Evolutionary conservation across 2,888 invertebrate genomes (phyloP).

Genomic region (Polydrusus cervinus): DNA sequence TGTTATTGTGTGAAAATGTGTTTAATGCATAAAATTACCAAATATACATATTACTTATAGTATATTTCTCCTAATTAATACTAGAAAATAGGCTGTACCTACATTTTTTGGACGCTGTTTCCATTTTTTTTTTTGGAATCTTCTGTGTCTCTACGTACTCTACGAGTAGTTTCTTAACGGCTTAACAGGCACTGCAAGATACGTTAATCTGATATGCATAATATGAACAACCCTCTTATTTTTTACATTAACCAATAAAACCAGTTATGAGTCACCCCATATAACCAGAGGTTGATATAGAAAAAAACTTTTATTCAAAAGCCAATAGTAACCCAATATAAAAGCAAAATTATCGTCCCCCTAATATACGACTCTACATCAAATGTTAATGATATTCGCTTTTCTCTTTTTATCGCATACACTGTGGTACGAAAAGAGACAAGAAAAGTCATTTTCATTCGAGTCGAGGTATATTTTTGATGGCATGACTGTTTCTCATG

Average conservation of each 20-base stretch:
- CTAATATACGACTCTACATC: conserved; percentile 22
- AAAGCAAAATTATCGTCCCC: conserved; percentile 51
- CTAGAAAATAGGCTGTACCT: too few species aligned
- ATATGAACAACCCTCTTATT: conserved; percentile 34
- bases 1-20: too few species aligned
- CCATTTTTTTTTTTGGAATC: too few species aligned
- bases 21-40: too few species aligned
- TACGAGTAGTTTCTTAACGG: too few species aligned
- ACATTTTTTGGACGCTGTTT: too few species aligned
- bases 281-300: conserved; percentile 38
- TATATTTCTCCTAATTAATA: too few species aligned
- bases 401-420: not conserved
- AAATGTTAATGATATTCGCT: conserved; percentile 20
- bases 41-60: too few species aligned
- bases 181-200: not conserved
- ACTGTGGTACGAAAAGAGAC: not conserved
- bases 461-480: conserved; percentile 19
- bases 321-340: conserved; percentile 51
- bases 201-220: conserved; percentile 23
- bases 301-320: conserved; percentile 51
- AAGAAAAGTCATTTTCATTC: conserved; percentile 11
- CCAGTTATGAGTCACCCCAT: conserved; percentile 54
- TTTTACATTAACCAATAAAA: conserved; percentile 50
- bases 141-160: too few species aligned
- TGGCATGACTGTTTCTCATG: conserved; percentile 52